These are phyloP conservation scores for Bovichtus variegatus DNA, from an alignment of 2,797 vertebrate genomes.

Conservation along the genomic window DNA sequence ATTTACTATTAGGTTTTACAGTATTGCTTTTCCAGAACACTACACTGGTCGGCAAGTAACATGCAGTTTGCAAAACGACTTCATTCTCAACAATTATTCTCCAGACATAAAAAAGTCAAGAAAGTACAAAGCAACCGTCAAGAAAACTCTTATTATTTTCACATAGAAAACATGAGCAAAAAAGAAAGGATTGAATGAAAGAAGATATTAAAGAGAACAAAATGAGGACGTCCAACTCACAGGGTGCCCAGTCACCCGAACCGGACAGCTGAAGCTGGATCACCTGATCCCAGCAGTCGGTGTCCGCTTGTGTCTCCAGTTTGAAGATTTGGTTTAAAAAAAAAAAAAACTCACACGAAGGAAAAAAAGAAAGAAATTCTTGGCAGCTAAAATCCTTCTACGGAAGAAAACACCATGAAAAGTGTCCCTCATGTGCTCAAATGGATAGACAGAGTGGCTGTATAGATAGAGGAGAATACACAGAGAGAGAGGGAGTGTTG, in stretches of 20 bases:
- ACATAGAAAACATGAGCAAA: not conserved
- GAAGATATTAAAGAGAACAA: slow-evolving; percentile 8
- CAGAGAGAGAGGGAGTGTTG: slow-evolving; percentile 21
- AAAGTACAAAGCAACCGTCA: not conserved
- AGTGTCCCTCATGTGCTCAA: slow-evolving; percentile 25
- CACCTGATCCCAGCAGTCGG: slow-evolving; percentile 84
- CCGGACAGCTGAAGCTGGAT: slow-evolving; percentile 84
- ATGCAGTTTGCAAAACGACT: not conserved
- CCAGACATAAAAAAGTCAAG: not conserved
- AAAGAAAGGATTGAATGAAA: not conserved
- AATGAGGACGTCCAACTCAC: slow-evolving; percentile 75
- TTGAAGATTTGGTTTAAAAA: slow-evolving; percentile 58
- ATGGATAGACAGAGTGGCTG: not conserved
- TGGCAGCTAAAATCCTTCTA: slow-evolving; percentile 50
- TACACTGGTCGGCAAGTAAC: not conserved
- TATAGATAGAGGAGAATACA: slow-evolving; percentile 18
- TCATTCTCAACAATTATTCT: not conserved
- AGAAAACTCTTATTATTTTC: not conserved
- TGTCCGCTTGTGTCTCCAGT: slow-evolving; percentile 79
- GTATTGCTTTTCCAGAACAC: not conserved
- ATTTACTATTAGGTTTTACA: not conserved
- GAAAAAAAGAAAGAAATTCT: not conserved
- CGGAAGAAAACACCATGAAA: slow-evolving; percentile 22
- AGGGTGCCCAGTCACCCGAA: slow-evolving; percentile 82
- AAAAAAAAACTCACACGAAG: slow-evolving; percentile 12